Evolutionary conservation across 2,888 invertebrate species (phyloP).

Genomic region (Metellina segmentata): DNA sequence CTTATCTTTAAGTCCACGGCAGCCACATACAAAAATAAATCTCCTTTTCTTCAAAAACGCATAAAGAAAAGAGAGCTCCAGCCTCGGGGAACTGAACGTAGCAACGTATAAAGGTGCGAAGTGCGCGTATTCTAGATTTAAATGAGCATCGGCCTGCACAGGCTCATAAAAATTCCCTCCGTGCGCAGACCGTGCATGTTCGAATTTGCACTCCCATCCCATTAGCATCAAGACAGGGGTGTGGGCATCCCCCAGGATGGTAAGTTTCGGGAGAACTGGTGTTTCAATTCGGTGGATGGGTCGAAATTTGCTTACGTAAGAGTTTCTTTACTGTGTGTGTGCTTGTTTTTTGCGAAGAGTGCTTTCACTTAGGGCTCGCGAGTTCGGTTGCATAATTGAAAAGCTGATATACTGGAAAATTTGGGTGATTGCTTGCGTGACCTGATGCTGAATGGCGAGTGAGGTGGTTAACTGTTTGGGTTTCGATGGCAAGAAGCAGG

Average conservation of each 20-base stretch:
- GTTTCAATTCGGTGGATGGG: background rate
- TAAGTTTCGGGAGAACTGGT: background rate
- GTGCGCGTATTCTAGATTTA: constrained; percentile 20
- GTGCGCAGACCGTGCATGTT: background rate
- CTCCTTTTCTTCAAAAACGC: constrained; percentile 46
- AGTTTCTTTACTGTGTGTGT: too few species aligned
- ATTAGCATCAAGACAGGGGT: background rate
- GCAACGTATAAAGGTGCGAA: constrained; percentile 12
- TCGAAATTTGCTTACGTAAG: too few species aligned
- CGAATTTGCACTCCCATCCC: constrained; percentile 36
- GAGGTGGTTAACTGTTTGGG: too few species aligned
- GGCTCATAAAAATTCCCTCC: constrained; percentile 20
- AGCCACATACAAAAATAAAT: constrained; percentile 23
- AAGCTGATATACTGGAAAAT: constrained; percentile 22
- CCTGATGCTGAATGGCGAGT: background rate
- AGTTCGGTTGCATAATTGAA: constrained; percentile 44
- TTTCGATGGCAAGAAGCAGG: too few species aligned
- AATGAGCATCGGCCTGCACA: constrained; percentile 23
- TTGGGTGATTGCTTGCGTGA: constrained; percentile 29
- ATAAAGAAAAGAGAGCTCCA: background rate
- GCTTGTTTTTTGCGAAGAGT: too few species aligned
- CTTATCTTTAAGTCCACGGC: background rate
- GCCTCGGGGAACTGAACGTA: too few species aligned
- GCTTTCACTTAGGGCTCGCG: background rate
- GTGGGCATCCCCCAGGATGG: background rate